phyloP scores from a whole-genome alignment of 1,140 invertebrate genomes.

The Ridgeia piscesae region DNA sequence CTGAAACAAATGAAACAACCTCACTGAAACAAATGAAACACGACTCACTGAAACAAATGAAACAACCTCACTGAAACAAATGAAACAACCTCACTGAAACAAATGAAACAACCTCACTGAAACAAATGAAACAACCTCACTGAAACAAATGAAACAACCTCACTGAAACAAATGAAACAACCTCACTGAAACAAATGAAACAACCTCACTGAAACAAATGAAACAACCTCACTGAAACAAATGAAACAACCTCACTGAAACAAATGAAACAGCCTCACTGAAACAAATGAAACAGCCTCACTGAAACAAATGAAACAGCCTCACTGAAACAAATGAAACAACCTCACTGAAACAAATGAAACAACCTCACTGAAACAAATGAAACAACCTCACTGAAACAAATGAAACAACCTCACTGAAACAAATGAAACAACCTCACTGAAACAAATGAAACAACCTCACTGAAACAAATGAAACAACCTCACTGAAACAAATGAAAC shows the following conservation, averaged over 20 bases:
- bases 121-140: no score
- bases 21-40: no score
- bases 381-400: not conserved
- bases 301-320: constrained; percentile 58
- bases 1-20: no score
- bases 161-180: no score
- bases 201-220: not conserved
- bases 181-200: no score
- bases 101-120: no score
- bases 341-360: not conserved
- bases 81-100: not conserved
- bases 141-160: no score
- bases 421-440: not conserved
- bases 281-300: constrained; percentile 70
- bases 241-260: no score
- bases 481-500: not conserved
- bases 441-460: not conserved
- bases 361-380: not conserved
- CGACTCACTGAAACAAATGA: no score
- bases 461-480: no score
- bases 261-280: no score
- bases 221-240: not conserved
- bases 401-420: not conserved
- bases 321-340: not conserved
- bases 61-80: not conserved